These are phyloP conservation scores for Ectropis crepuscularia DNA, from an alignment of 2,888 invertebrate species.

Conservation along the genomic window DNA sequence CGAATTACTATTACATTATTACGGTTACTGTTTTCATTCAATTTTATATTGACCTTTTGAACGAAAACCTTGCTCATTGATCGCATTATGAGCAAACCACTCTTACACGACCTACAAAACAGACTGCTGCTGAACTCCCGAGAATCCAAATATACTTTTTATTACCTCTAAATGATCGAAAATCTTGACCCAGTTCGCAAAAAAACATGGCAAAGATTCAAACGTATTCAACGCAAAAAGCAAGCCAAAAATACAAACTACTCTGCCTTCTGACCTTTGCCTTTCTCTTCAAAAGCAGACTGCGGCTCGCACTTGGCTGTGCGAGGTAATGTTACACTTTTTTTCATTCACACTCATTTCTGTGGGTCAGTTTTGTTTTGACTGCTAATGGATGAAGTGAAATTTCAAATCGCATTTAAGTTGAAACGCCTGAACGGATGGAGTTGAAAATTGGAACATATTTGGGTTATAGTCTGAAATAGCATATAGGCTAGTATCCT, in stretches of 20 bases:
- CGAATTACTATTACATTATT: too few species aligned
- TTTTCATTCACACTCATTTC: conserved; percentile 2
- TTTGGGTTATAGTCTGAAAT: too few species aligned
- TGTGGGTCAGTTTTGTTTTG: not conserved
- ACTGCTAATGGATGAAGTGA: not conserved
- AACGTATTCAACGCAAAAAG: conserved; percentile 5
- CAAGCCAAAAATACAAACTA: conserved; percentile 21
- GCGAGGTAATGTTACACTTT: conserved; percentile 3
- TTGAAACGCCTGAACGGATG: too few species aligned
- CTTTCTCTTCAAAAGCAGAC: conserved; percentile 20
- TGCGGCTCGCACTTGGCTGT: conserved; percentile 3
- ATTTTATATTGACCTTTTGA: too few species aligned
- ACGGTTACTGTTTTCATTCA: too few species aligned
- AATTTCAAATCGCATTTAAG: not conserved
- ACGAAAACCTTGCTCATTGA: too few species aligned
- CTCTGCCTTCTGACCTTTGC: conserved; percentile 19
- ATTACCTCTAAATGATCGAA: not conserved
- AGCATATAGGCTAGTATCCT: too few species aligned
- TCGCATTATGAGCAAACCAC: too few species aligned
- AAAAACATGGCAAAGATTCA: conserved; percentile 16
- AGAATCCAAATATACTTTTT: not conserved
- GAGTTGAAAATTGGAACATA: too few species aligned
- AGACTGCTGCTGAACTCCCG: not conserved
- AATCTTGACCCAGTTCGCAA: conserved; percentile 3
- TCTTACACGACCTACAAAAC: too few species aligned